These are phyloP conservation scores for Muscicapa striata DNA, from an alignment of 2,797 vertebrate species.

Conservation along the genomic window DNA sequence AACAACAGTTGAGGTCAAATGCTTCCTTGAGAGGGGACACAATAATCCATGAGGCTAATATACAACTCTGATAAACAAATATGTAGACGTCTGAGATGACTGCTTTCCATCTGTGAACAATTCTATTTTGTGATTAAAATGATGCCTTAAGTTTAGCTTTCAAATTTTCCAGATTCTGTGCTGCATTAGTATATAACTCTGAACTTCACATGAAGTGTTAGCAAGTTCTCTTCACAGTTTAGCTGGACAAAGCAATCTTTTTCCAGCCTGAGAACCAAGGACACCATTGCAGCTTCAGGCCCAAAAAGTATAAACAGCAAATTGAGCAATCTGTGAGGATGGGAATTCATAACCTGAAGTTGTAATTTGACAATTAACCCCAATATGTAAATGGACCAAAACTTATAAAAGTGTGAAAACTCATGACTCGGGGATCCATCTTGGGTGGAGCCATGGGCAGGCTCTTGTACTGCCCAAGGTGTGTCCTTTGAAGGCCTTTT, in stretches of 20 bases:
- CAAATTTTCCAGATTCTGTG: neutral
- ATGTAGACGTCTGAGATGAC: neutral
- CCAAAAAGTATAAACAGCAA: neutral
- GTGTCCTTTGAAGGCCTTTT: neutral
- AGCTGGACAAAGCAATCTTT: neutral
- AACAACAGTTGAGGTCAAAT: neutral
- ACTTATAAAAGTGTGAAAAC: neutral
- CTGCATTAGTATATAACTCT: neutral
- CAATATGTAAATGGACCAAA: neutral
- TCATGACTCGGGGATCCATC: fast-evolving
- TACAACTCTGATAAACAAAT: neutral
- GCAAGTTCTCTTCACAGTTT: neutral
- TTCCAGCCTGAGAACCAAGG: neutral
- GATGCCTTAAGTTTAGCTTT: neutral
- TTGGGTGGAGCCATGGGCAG: fast-evolving
- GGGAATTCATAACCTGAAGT: neutral
- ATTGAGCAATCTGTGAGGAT: neutral
- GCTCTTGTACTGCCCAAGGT: neutral
- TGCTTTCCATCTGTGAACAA: constrained; percentile 44
- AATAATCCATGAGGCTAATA: neutral
- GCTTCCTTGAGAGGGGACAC: neutral
- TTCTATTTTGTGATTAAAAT: constrained; percentile 30
- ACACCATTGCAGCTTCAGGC: neutral
- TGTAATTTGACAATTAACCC: neutral
- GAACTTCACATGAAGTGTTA: neutral